Conservation (phyloP, 2,797 vertebrate genomes). For the Cossypha dichroa region DNA sequence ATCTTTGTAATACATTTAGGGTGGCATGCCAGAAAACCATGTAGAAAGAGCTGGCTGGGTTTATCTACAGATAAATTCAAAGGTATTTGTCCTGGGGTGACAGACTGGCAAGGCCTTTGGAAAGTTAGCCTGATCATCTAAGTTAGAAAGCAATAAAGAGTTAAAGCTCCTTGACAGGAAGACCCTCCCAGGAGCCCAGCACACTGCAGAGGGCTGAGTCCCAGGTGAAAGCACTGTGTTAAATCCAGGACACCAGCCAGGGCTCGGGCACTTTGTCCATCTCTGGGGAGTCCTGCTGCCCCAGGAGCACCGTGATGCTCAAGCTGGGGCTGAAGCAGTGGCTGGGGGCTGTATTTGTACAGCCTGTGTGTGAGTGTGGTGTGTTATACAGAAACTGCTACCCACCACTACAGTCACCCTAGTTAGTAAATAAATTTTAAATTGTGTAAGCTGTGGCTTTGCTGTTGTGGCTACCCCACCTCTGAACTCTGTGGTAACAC, state of each 20-base stretch:
- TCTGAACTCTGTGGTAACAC: not conserved
- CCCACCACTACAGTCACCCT: not conserved
- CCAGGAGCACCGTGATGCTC: fast-evolving
- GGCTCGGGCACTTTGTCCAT: too few relatives aligned
- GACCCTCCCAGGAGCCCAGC: not conserved
- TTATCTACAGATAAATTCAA: not conserved
- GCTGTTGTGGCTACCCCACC: not conserved
- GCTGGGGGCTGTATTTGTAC: not conserved
- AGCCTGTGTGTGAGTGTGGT: fast-evolving
- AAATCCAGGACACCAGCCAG: not conserved
- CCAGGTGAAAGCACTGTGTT: not conserved
- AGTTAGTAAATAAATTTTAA: not conserved
- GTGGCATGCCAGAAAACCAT: not conserved
- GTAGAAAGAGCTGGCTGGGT: not conserved
- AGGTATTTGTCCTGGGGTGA: not conserved
- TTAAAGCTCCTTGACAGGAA: not conserved
- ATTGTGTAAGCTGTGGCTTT: not conserved
- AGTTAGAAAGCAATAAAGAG: not conserved
- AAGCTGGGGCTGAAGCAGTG: fast-evolving
- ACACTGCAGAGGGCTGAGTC: fast-evolving
- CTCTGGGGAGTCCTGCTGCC: not conserved
- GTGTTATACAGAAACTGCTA: not conserved
- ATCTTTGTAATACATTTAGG: not conserved
- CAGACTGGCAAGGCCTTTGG: not conserved
- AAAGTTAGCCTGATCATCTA: not conserved